Base-by-base conservation (phyloP, 2,113 vertebrate species). In the Passer montanus region DNA sequence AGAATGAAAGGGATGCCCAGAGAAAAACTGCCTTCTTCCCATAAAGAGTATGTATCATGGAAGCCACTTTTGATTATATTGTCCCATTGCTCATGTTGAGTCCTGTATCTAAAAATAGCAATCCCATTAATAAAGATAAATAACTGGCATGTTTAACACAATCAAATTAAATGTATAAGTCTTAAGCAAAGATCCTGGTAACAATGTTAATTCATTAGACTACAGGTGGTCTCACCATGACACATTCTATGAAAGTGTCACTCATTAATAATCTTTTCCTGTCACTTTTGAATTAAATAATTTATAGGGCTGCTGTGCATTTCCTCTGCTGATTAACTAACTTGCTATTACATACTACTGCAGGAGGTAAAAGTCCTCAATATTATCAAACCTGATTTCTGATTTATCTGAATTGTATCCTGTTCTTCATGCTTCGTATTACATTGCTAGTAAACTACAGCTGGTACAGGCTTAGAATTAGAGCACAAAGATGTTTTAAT, bases 181-280 rank as follows among this genome's bases (percentile, higher is more conserved):
- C 83, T 89, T 60, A 67, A 81, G 83, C 43, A 94, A 92, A 87
- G 56, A 89, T 75, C n/a, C 80, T 81, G 46, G 26, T 58, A 90
- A 81, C 66, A 87, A 78, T 50, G 66, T 94, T 94, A 96, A 95
- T 96, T 93, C 83, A 76, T 94, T 94, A 69, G 84, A 62, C 88
- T 63, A 52, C 73, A 66, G 76, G 93, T 64, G 62, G 41, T 79
- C 60, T 92, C 90, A 52, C 83, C 62, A 72, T 43, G 75, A 88
- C 35, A 70, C 49, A 52, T 92, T 93, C 52, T 62, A 73, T 58
- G 53, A 49, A 81, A 78, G 68, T 84, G 58, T 84, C 74, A 87
- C 41, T 93, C 58, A 90, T 93, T 95, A 93, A 75, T 90, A 90
- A 87, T 84, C 31, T 94, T 92, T 97, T 96, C 83, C 93, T 90